These are phyloP conservation scores for Oscheius sp. DNA, from an alignment of 2,888 invertebrate species.

Conservation along the genomic window DNA sequence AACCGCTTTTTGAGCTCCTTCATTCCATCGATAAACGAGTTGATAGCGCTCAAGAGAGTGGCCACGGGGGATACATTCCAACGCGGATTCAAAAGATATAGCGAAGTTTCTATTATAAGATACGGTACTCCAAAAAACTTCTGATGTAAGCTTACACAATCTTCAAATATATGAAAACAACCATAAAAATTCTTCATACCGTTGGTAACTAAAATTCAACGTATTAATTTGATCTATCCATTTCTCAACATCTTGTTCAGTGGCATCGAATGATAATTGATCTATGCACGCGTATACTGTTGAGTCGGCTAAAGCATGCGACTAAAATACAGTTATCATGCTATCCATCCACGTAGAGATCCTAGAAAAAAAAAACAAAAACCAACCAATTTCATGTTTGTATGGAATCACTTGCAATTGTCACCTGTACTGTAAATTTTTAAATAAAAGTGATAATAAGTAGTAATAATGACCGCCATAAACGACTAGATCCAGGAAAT, in stretches of 20 bases:
- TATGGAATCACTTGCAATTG: not conserved
- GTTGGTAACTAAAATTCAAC: constrained; percentile 9
- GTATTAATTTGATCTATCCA: constrained; percentile 27
- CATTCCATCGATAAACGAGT: constrained; percentile 16
- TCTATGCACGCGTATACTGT: constrained; percentile 13
- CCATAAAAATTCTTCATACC: not conserved
- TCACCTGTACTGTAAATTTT: not conserved
- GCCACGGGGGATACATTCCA: constrained; percentile 28
- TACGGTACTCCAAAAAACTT: constrained; percentile 30
- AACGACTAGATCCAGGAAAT: not conserved
- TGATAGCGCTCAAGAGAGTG: constrained; percentile 20
- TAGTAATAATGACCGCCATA: too few relatives aligned
- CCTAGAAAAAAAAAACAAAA: not conserved
- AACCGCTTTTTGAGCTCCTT: constrained; percentile 15
- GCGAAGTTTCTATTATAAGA: constrained; percentile 10
- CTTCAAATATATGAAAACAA: not conserved
- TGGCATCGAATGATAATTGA: constrained; percentile 4
- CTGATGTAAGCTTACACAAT: not conserved
- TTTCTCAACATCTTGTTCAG: not conserved
- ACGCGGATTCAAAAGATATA: constrained; percentile 32
- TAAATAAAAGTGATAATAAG: constrained; percentile 1
- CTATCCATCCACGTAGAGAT: too few relatives aligned
- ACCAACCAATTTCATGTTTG: not conserved
- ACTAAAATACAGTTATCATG: constrained; percentile 9
- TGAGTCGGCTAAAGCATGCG: constrained; percentile 4